Conservation (phyloP, 2,113 vertebrate species). For the Gopherus flavomarginatus region DNA sequence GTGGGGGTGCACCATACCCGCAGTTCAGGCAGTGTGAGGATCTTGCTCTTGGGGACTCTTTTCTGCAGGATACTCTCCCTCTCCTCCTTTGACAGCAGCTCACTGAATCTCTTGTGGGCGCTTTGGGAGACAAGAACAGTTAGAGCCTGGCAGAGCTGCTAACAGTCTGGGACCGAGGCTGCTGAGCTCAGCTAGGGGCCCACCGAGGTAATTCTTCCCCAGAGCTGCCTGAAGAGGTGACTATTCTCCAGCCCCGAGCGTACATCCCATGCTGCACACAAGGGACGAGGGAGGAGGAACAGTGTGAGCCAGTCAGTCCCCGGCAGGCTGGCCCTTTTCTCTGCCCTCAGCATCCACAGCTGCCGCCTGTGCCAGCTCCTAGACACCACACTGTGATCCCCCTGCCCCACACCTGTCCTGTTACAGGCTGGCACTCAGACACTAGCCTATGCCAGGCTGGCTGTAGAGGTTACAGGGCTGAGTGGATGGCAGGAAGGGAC, state of each 20-base stretch:
- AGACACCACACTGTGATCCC: too few species aligned
- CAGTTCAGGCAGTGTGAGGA: constrained; percentile 90
- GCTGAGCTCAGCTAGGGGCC: not conserved
- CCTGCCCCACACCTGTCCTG: not conserved
- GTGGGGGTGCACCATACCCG: constrained; percentile 80
- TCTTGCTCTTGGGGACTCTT: constrained; percentile 78
- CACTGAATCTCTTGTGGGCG: constrained; percentile 90
- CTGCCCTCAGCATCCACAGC: not conserved
- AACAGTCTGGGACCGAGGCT: not conserved
- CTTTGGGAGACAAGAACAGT: constrained; percentile 73
- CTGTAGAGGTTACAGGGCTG: not conserved
- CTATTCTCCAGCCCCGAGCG: not conserved
- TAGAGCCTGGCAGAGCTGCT: not conserved
- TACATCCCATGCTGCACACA: not conserved
- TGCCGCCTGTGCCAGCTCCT: not conserved
- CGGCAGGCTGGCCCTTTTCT: not conserved
- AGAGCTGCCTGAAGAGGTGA: fast-evolving
- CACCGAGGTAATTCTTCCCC: not conserved
- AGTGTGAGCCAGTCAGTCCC: too few species aligned
- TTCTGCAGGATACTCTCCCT: not conserved
- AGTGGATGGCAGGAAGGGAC: not conserved
- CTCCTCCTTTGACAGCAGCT: constrained; percentile 84
- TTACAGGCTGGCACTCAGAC: not conserved
- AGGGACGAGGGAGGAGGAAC: not conserved
- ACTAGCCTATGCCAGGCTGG: not conserved